A percentile compares a stretch with the other conserved stretches of the same genome.
Evolutionary conservation across 1,140 invertebrate genomes (phyloP).

Genomic region (Cyrtorhinus lividipennis): DNA sequence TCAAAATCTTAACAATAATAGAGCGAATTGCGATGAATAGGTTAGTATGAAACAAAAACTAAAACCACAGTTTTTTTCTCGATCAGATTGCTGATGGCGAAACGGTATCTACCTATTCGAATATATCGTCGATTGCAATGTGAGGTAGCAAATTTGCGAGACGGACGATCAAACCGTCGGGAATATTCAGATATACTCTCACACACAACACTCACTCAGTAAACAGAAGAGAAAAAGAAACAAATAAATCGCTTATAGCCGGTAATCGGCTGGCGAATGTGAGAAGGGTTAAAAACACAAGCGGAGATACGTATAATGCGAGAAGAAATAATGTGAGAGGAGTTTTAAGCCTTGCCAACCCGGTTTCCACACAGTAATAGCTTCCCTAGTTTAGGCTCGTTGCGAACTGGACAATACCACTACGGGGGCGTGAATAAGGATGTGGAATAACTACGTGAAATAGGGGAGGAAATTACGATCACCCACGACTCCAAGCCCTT

Average conservation of each 20-base stretch:
- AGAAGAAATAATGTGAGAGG: background rate
- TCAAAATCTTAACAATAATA: background rate
- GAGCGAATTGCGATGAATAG: background rate
- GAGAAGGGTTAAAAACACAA: background rate
- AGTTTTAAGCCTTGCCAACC: conserved; percentile 8
- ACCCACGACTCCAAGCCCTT: background rate
- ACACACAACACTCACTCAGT: background rate
- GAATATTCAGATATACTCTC: background rate
- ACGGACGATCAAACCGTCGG: background rate
- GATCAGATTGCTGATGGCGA: too few relatives aligned
- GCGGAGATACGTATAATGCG: background rate
- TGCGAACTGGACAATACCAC: background rate
- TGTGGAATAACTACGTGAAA: background rate
- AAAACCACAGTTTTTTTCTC: background rate
- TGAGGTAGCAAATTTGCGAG: too few relatives aligned
- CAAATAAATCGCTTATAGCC: background rate
- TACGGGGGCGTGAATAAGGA: background rate
- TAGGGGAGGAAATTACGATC: background rate
- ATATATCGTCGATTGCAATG: too few relatives aligned
- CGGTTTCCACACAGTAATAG: conserved; percentile 13
- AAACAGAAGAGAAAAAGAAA: too few relatives aligned
- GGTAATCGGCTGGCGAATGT: too few relatives aligned
- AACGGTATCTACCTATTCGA: too few relatives aligned
- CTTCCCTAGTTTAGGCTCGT: conserved; percentile 20
- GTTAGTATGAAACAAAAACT: background rate